Evolutionary conservation across 2,888 invertebrate species (phyloP), one percentile per base, ranked within the genome.

Genomic region (Caenorhabditis afra): DNA sequence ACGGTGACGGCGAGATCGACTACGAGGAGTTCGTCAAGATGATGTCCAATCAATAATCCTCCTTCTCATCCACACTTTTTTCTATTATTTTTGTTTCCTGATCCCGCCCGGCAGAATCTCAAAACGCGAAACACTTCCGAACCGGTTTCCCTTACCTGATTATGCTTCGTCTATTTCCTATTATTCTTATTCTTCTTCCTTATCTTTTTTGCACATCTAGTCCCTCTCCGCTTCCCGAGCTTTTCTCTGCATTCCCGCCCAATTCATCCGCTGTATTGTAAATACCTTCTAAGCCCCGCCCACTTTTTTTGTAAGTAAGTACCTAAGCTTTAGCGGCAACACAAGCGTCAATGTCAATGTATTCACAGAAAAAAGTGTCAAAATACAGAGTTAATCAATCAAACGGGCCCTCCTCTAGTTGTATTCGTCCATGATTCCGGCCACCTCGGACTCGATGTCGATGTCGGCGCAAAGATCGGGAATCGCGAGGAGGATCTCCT

Each of bases 1-100:
- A 88, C 57, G 87, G 88, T 16, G 87, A 88, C 75, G 88, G 88
- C n/a, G 87, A 87, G 70, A 88, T 88, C 76, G 84, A 88, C 71
- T 87, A 89, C 81, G 88, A 88, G 65, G 87, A 87, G 73, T 85
- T 83, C 61, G 83, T 83, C 35, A 82, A 82, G 58, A 83, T 83
- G 85, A 85, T 85, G 85, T 82, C 82, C 35, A 81, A 82, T 59
- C 82, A 81, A 29, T 83, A 74, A 79, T 41, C 7, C 3, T 11
- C 11, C 2, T 11, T 14, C 41, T 14, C 4, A 8, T 41, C 11
- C 41, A 8, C 41, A 11, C 41, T 41, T 41, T 11, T 41, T 41
- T 14, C 11, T 70, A 16, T 50, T 50, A 0, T 58, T 41, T 23
- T 45, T 16, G n/a, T 57, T 39, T 29, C 10, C 5, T 11, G 49